Evolutionary conservation across 2,888 invertebrate species (phyloP), one percentile per base, ranked within the genome.

Genomic region (Conchocele bisecta): DNA sequence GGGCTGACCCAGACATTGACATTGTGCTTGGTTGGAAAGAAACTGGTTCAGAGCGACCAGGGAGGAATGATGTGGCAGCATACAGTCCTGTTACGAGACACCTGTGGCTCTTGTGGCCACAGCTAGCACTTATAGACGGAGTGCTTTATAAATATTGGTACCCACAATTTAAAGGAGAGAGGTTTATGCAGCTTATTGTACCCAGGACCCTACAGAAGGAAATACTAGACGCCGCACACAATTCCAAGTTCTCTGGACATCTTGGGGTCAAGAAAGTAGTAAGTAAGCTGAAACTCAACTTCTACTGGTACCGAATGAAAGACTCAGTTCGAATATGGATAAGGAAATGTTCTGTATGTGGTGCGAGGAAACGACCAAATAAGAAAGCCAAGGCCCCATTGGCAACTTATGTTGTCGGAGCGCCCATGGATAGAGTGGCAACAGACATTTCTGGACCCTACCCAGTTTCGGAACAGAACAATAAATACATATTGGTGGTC

Each of bases 341-440:
- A 63, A 7, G 33, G 15, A 54, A 64, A 13, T 64, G 64, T 48
- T 9, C 26, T 50, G 28, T 48, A 24, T 64, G 64, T 48, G 53
- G 53, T 17, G 41, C 44, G 7, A 28, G 63, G 29, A 63, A 54
- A 44, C 6, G 63, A 48, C 63, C 53, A 28, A 44, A 42, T 5
- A 5, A 28, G 28, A 44, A 58, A 22, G 15, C 46, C 31, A 31
- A 31, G 22, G 46, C 26, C 4, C 22, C 39, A 46, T 70, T 9
- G 5, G 41, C 24, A 3, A 44, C 44, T 26, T 41, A 58, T 46
- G 24, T 44, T 29, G 58, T 58, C 5, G 41, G 46, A 20, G 26
- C 37, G 3, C 79, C 82, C n/a, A 77, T 82, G 64, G 65, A 82
- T 26, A 53, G 75, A 24, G 44, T 81, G 0, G 46, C 68, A 9